Evolutionary conservation across 1,140 invertebrate species (phyloP).

Genomic region (Tetramorium parvispinum): DNA sequence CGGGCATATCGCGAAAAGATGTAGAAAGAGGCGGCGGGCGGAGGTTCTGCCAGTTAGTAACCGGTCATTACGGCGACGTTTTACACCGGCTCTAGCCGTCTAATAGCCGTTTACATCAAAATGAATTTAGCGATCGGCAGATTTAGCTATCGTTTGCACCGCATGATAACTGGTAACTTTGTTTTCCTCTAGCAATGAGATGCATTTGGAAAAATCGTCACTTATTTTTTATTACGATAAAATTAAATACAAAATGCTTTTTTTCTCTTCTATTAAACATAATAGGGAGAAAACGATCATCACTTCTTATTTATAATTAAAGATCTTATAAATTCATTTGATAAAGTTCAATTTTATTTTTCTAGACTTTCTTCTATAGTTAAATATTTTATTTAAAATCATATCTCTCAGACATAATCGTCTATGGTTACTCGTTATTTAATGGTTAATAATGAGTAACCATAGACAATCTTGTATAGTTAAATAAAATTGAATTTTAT

Average conservation of each 20-base stretch:
- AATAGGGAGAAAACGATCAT: not conserved
- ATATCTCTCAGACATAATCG: not conserved
- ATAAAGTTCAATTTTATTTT: not conserved
- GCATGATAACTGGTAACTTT: not conserved
- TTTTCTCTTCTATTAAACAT: not conserved
- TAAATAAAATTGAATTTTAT: not conserved
- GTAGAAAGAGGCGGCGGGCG: constrained; percentile 44
- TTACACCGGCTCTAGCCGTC: constrained; percentile 83
- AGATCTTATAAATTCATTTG: not conserved
- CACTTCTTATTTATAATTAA: not conserved
- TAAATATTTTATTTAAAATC: not conserved
- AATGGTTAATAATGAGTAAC: not conserved
- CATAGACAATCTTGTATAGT: no score
- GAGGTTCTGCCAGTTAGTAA: constrained; percentile 78
- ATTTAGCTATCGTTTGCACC: constrained; percentile 7
- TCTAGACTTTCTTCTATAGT: not conserved
- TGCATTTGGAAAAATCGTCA: not conserved
- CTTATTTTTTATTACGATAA: not conserved
- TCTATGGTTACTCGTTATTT: not conserved
- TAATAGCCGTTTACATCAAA: constrained; percentile 81
- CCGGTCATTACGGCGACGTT: constrained; percentile 82
- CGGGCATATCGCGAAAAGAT: constrained; percentile 55
- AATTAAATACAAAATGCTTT: not conserved
- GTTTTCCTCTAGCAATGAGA: not conserved
- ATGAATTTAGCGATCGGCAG: constrained; percentile 79